Conservation (phyloP, 2,113 vertebrate genomes). For the Arizona elegans region DNA sequence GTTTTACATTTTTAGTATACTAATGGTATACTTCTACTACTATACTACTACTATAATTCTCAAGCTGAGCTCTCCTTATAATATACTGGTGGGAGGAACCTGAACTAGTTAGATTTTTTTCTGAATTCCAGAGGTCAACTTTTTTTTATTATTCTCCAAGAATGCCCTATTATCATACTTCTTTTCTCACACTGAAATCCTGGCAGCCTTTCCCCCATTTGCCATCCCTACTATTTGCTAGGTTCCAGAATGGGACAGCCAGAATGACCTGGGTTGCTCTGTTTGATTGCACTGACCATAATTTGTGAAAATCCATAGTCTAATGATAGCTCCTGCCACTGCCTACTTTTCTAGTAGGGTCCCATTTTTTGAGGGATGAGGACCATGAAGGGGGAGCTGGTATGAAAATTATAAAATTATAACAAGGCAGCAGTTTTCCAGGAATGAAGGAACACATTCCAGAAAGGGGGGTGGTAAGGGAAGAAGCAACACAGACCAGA, state of each 20-base stretch:
- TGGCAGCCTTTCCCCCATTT: neutral
- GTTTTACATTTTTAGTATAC: neutral
- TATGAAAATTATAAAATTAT: neutral
- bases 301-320: neutral
- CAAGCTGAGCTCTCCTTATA: neutral
- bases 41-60: neutral
- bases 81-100: neutral
- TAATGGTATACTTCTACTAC: neutral
- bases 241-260: neutral
- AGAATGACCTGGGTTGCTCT: neutral
- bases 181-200: neutral
- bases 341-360: neutral
- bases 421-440: neutral
- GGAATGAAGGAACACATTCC: neutral
- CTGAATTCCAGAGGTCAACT: neutral
- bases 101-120: neutral
- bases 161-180: neutral
- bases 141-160: neutral
- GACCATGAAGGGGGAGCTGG: neutral
- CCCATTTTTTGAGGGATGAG: neutral
- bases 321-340: neutral
- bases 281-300: neutral
- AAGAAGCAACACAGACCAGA: neutral
- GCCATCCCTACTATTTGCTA: neutral
- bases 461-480: neutral